A percentile compares a stretch with the other conserved stretches of the same genome.
Evolutionary conservation across 2,797 vertebrate genomes (phyloP).

Genomic region (Onychomys arenicola): DNA sequence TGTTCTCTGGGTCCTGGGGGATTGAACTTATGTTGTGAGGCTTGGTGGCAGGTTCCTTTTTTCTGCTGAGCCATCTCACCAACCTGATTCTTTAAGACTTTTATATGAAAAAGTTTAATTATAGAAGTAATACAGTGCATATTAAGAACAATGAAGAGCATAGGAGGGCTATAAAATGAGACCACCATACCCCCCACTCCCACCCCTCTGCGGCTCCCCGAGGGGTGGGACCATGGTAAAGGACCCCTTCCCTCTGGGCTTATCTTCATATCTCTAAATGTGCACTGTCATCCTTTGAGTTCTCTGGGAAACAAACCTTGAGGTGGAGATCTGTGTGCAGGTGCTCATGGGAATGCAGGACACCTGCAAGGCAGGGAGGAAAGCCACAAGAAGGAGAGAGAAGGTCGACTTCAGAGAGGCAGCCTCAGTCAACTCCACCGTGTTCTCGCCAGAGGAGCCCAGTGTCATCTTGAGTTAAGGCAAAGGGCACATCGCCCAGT

Average conservation of each 20-base stretch:
- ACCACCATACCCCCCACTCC: background rate
- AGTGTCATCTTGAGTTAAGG: background rate
- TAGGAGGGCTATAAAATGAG: background rate
- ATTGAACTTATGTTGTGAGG: background rate
- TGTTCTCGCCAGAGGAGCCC: background rate
- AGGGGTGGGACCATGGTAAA: conserved; percentile 7
- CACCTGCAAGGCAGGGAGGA: background rate
- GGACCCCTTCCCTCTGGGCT: background rate
- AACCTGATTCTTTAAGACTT: background rate
- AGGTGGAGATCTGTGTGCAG: background rate
- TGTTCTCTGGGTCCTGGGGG: background rate
- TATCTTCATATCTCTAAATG: background rate
- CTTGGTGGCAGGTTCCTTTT: background rate
- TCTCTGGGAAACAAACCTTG: conserved; percentile 17
- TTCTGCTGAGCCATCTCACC: background rate
- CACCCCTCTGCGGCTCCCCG: background rate
- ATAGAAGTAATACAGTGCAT: background rate
- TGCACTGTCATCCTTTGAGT: background rate
- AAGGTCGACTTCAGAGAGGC: background rate
- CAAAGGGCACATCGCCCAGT: background rate
- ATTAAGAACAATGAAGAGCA: background rate
- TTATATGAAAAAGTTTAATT: background rate
- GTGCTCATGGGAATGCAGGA: background rate
- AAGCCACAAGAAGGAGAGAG: background rate
- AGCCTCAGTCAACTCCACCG: background rate